Conservation (phyloP, 2,113 vertebrate species). For the Bubo bubo region DNA sequence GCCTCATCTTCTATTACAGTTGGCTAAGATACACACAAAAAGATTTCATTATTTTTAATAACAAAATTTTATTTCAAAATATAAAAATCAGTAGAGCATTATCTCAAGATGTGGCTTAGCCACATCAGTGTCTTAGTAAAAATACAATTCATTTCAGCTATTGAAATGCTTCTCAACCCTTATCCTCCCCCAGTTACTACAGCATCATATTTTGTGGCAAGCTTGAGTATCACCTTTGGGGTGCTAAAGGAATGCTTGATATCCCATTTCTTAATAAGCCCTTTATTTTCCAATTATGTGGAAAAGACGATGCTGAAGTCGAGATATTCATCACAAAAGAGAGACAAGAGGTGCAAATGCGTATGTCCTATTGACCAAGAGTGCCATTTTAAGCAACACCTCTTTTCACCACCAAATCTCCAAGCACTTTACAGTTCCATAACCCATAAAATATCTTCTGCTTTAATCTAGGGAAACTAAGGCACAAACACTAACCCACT, state of each 20-base stretch:
- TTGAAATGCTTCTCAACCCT: not conserved
- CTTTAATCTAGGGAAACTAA: not conserved
- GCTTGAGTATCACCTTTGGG: not conserved
- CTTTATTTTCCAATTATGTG: not conserved
- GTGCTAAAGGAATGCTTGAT: not conserved
- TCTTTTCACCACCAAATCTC: not conserved
- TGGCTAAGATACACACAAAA: not conserved
- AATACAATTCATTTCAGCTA: not conserved
- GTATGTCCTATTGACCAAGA: fast-evolving
- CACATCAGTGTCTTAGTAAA: not conserved
- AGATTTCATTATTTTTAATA: not conserved
- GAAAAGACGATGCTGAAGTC: not conserved
- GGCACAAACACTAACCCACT: not conserved
- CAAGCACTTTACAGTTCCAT: not conserved
- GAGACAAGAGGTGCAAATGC: not conserved
- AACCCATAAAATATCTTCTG: not conserved
- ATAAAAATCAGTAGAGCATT: slow-evolving; percentile 1
- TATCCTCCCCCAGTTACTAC: not conserved
- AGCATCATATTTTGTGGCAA: not conserved
- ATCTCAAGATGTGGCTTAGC: not conserved
- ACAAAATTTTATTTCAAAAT: slow-evolving; percentile 10
- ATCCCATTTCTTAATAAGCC: not conserved
- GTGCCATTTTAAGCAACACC: not conserved
- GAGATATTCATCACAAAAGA: not conserved
- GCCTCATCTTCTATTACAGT: not conserved